phyloP scores from a whole-genome alignment of 1,140 invertebrate genomes.

The Pteromalus puparum region DNA sequence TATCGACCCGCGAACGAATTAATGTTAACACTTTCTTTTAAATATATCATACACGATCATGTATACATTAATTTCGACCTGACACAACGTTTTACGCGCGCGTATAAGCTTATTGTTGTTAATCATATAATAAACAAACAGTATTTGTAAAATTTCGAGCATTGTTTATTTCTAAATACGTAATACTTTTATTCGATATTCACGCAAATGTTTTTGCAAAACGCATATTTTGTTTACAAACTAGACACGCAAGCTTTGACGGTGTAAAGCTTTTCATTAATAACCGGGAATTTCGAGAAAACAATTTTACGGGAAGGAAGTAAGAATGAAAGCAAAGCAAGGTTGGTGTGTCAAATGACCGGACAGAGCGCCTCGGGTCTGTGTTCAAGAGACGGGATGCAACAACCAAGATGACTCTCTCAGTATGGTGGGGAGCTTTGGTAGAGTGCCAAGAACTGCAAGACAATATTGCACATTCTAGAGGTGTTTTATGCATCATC shows the following conservation, averaged over 20 bases:
- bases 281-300: conserved; percentile 27
- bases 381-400: conserved; percentile 6
- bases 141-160: conserved; percentile 23
- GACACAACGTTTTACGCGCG: neutral
- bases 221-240: neutral
- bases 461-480: neutral
- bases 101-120: conserved; percentile 29
- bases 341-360: conserved; percentile 29
- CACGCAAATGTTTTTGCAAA: conserved; percentile 1
- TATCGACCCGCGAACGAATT: neutral
- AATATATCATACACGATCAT: conserved; percentile 9
- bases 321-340: conserved; percentile 39
- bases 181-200: neutral
- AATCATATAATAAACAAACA: conserved; percentile 26
- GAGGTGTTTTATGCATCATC: neutral
- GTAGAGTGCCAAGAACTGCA: conserved; percentile 27
- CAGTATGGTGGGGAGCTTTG: neutral
- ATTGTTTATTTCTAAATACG: conserved; percentile 18
- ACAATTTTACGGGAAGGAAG: conserved; percentile 20
- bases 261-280: neutral
- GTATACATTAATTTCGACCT: neutral
- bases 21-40: neutral
- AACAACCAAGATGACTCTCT: conserved; percentile 13
- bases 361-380: neutral
- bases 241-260: neutral